Percentiles rank a stretch among this genome's conserved stretches.
These are phyloP conservation scores for Drosophila sucinea DNA, from an alignment of 1,140 invertebrate species.

Conservation along the genomic window DNA sequence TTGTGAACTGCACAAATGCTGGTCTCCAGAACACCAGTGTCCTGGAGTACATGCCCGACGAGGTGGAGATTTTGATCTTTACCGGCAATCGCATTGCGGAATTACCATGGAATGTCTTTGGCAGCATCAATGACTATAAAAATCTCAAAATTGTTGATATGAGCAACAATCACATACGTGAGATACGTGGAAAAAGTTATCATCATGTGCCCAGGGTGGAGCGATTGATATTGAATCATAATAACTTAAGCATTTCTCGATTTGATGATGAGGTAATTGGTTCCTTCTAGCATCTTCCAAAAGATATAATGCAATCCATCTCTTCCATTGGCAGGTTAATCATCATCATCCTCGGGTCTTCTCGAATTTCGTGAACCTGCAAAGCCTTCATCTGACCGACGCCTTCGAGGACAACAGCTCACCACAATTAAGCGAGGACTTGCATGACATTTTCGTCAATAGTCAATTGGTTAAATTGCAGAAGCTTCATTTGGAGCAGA, in stretches of 20 bases:
- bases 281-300: not conserved
- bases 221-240: conserved; percentile 90
- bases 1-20: conserved; percentile 90
- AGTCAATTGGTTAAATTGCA: conserved; percentile 87
- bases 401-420: conserved; percentile 89
- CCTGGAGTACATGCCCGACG: conserved; percentile 86
- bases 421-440: conserved; percentile 86
- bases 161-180: conserved; percentile 89
- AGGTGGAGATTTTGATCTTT: conserved; percentile 89
- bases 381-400: conserved; percentile 89
- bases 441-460: conserved; percentile 90
- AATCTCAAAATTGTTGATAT: conserved; percentile 89
- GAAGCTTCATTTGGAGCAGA: conserved; percentile 91
- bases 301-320: not conserved
- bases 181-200: conserved; percentile 90
- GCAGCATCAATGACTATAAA: conserved; percentile 85
- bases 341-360: conserved; percentile 90
- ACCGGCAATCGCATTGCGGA: conserved; percentile 88
- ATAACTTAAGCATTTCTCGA: conserved; percentile 87
- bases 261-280: conserved; percentile 83
- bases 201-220: conserved; percentile 89
- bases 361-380: conserved; percentile 90
- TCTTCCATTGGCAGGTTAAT: conserved; percentile 72
- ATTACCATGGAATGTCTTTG: conserved; percentile 90
- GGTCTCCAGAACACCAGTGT: conserved; percentile 85